Base-by-base conservation (phyloP, 2,888 invertebrate genomes). In the Xanthia icteritia region DNA sequence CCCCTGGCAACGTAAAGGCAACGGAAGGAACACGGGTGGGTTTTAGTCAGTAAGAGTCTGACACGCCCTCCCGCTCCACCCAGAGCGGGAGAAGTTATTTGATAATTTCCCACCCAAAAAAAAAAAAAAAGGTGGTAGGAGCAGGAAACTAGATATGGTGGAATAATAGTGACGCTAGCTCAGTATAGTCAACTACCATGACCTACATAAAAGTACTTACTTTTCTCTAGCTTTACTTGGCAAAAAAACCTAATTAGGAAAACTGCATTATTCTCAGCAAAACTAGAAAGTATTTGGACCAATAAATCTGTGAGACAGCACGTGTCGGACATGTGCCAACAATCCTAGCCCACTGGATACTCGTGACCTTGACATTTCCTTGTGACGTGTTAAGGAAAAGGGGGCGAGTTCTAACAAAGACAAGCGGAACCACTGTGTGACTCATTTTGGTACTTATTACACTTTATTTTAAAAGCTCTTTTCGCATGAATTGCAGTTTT, bases 351-450 rank as follows among this genome's bases (percentile, higher is more conserved):
- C 48, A 36, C 31, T 58, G 42, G 63, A 70, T 71, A 51, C 56
- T 42, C 27, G 48, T 82, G 70, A 82, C 82, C 83, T 85, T 85
- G 73, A 60, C 85, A 73, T 77, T 85, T 82, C 60, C 77, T 73
- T 60, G 70, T 71, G 73, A 85, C 60, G n/a, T 64, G 42, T 73
- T 69, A 69, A 81, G 77, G 73, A 83, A 85, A 60, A 61, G 31
- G 51, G 48, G 70, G 64, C 31, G 48, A 48, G 63, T 83, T 76
- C 13, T n/a, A 70, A 82, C 69, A 75, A 72, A 63, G 45, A 58
- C 17, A 61, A 39, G 31, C 45, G 45, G 42, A 72, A 73, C 60
- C 61, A 48, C 17, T 36, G 20, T 9, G 54, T 27, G 61, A 82
- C 36, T 67, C 17, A 82, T 77, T 64, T 66, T 63, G 20, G 6